Conservation (phyloP, 2,113 vertebrate genomes). For the Gila orcuttii region DNA sequence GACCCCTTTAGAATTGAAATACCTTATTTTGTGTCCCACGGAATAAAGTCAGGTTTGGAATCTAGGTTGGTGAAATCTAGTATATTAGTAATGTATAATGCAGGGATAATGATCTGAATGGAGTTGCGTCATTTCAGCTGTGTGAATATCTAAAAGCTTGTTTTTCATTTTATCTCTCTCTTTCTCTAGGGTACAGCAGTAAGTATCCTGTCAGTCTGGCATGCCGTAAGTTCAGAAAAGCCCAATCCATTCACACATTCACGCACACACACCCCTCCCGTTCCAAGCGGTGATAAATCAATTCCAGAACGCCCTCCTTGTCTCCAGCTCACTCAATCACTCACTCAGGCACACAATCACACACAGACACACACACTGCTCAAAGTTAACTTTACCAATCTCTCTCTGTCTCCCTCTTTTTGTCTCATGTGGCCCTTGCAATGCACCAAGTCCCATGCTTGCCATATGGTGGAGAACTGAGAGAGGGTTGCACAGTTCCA, state of each 20-base stretch:
- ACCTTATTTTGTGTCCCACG: not conserved
- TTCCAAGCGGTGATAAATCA: slow-evolving; percentile 48
- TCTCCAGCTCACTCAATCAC: slow-evolving; percentile 61
- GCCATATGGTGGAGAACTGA: slow-evolving; percentile 40
- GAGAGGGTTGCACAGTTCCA: slow-evolving; percentile 9
- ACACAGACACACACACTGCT: slow-evolving; percentile 50
- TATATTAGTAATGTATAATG: not conserved
- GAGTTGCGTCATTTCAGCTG: not conserved
- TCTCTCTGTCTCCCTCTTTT: slow-evolving; percentile 42
- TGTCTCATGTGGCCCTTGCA: slow-evolving; percentile 38
- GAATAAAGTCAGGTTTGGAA: not conserved
- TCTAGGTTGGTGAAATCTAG: slow-evolving; percentile 11
- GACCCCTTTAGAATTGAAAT: not conserved
- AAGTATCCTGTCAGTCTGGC: slow-evolving; percentile 60
- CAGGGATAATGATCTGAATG: slow-evolving; percentile 4
- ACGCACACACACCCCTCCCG: slow-evolving; percentile 24
- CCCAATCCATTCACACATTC: slow-evolving; percentile 32
- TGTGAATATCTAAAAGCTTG: slow-evolving; percentile 15
- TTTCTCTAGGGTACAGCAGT: not conserved
- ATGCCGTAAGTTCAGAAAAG: slow-evolving; percentile 31
- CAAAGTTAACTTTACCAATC: slow-evolving; percentile 43
- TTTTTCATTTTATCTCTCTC: slow-evolving; percentile 15
- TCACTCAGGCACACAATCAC: slow-evolving; percentile 33
- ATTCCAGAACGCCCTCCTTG: slow-evolving; percentile 45
- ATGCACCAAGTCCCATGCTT: slow-evolving; percentile 32